Conservation (phyloP, 2,113 vertebrate species). For the Nipponia nippon region DNA sequence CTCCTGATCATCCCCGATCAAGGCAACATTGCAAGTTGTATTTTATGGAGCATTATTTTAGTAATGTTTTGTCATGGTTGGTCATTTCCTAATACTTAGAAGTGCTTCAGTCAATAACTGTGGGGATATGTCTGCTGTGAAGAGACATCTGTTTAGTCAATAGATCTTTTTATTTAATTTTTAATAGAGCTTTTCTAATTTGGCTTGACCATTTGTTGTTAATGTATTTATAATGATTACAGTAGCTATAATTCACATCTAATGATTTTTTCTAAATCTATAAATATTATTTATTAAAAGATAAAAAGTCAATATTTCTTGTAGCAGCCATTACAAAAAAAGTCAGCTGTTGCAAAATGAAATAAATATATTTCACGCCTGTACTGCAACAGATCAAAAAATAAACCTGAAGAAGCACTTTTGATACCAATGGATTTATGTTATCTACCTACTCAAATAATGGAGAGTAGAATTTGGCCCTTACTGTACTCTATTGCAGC, state of each 20-base stretch:
- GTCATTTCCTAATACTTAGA: slow-evolving; percentile 42
- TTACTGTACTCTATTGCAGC: background rate
- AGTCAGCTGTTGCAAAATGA: background rate
- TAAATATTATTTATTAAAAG: slow-evolving; percentile 59
- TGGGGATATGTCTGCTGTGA: slow-evolving; percentile 25
- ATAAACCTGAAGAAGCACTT: background rate
- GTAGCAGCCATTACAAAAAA: background rate
- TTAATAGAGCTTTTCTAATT: slow-evolving; percentile 60
- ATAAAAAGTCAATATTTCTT: slow-evolving; percentile 39
- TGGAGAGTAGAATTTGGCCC: background rate
- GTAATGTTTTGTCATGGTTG: background rate
- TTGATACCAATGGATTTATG: background rate
- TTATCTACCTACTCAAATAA: background rate
- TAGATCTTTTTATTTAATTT: slow-evolving; percentile 51
- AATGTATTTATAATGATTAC: slow-evolving; percentile 61
- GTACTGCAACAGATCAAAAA: background rate
- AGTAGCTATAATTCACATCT: slow-evolving; percentile 54
- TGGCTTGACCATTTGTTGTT: slow-evolving; percentile 50
- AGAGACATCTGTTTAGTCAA: slow-evolving; percentile 50
- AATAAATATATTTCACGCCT: background rate
- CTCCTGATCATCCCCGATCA: background rate
- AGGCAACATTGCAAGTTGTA: slow-evolving; percentile 6
- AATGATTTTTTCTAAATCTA: slow-evolving; percentile 56
- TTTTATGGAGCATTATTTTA: slow-evolving; percentile 47
- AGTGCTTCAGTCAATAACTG: slow-evolving; percentile 44